These are phyloP conservation scores for Hirtodrosophila alboralis DNA, from an alignment of 2,888 invertebrate genomes.

Conservation along the genomic window DNA sequence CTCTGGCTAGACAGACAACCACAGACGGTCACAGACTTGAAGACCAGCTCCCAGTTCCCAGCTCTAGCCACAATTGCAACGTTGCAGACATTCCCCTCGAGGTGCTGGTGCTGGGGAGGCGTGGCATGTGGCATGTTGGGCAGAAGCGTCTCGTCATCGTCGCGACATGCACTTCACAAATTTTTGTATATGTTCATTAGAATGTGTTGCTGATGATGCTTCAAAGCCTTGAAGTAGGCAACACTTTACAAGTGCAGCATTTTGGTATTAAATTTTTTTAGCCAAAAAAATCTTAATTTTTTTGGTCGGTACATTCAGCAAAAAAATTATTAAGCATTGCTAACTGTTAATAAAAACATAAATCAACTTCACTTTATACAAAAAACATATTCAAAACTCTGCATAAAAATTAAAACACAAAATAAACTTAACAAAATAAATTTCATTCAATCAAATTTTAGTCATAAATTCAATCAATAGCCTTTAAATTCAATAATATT, in stretches of 20 bases:
- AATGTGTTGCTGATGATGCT: slow-evolving; percentile 60
- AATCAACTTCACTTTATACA: no score
- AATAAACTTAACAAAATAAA: not conserved
- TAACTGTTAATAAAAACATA: no score
- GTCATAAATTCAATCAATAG: slow-evolving; percentile 10
- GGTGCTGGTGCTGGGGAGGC: slow-evolving; percentile 14
- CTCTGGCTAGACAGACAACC: slow-evolving; percentile 74
- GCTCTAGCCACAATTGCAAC: slow-evolving; percentile 35
- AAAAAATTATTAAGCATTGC: no score
- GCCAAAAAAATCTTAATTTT: not conserved
- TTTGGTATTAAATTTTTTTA: slow-evolving; percentile 34
- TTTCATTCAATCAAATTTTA: slow-evolving; percentile 1
- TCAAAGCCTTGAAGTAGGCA: slow-evolving; percentile 73
- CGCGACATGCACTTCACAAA: slow-evolving; percentile 76
- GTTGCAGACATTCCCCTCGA: slow-evolving; percentile 36
- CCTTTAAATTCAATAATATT: slow-evolving; percentile 13
- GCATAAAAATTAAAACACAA: no score
- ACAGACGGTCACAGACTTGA: slow-evolving; percentile 49
- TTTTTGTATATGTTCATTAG: slow-evolving; percentile 66
- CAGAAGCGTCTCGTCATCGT: slow-evolving; percentile 74
- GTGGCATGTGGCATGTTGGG: slow-evolving; percentile 23
- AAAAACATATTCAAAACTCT: no score
- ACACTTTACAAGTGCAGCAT: slow-evolving; percentile 54
- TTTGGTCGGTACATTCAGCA: slow-evolving; percentile 49
- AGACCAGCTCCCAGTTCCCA: slow-evolving; percentile 19